These are phyloP conservation scores for Mormoops blainvillei DNA, from an alignment of 2,113 vertebrate genomes.

Conservation along the genomic window DNA sequence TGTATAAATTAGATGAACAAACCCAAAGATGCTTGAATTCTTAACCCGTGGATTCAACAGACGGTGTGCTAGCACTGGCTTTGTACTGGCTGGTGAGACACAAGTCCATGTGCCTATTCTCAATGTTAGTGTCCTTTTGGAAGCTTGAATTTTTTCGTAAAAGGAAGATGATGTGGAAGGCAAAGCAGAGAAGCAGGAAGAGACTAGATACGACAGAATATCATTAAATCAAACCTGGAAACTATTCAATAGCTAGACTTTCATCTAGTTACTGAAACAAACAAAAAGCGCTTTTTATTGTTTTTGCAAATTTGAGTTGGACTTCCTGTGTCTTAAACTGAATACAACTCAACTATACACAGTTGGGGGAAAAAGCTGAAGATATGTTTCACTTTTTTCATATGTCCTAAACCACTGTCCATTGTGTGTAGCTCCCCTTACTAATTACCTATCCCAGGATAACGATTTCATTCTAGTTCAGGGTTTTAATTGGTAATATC, in stretches of 20 bases:
- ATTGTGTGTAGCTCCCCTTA: background rate
- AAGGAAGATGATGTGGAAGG: background rate
- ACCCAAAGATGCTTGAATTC: background rate
- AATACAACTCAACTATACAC: background rate
- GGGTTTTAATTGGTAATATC: background rate
- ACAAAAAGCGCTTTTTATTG: background rate
- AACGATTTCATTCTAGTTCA: background rate
- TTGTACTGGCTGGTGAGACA: background rate
- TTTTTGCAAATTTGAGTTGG: background rate
- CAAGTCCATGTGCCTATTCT: background rate
- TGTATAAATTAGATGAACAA: background rate
- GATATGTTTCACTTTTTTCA: background rate
- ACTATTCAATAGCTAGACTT: background rate
- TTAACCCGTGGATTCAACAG: background rate
- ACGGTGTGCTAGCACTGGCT: background rate
- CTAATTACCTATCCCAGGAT: background rate
- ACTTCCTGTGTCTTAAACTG: background rate
- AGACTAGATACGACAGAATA: background rate
- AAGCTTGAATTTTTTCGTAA: background rate
- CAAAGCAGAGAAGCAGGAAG: background rate
- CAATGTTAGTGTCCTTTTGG: background rate
- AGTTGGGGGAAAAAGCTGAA: background rate
- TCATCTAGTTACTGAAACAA: background rate
- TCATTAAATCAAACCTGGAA: background rate
- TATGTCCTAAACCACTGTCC: background rate